These are phyloP conservation scores for Crossocerus cetratus DNA, from an alignment of 2,888 invertebrate species.

Conservation along the genomic window DNA sequence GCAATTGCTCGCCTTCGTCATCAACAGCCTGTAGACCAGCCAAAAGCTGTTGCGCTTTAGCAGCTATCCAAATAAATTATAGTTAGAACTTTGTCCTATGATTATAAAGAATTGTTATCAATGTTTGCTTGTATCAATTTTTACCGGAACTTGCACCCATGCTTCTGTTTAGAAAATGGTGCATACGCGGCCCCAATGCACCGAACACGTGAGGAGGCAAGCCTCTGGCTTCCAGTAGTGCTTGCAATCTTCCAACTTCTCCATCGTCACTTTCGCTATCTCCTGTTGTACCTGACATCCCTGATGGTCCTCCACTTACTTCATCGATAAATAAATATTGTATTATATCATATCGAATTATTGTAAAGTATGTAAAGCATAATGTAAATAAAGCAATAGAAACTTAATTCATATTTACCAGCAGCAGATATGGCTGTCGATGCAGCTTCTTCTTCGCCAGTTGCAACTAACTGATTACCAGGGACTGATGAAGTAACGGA, in stretches of 20 bases:
- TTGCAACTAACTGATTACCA: slow-evolving; percentile 67
- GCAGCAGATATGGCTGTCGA: slow-evolving; percentile 69
- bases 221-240: slow-evolving; percentile 95
- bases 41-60: slow-evolving; percentile 95
- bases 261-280: slow-evolving; percentile 93
- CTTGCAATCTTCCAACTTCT: slow-evolving; percentile 96
- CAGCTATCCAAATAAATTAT: slow-evolving; percentile 78
- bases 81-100: background rate
- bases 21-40: slow-evolving; percentile 95
- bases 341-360: background rate
- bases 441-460: slow-evolving; percentile 70
- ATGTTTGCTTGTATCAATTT: slow-evolving; percentile 53
- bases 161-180: slow-evolving; percentile 94
- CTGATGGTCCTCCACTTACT: slow-evolving; percentile 75
- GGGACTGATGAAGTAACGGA: slow-evolving; percentile 69
- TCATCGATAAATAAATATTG: background rate
- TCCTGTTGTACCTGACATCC: slow-evolving; percentile 77
- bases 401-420: slow-evolving; percentile 51
- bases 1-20: slow-evolving; percentile 96
- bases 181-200: slow-evolving; percentile 97
- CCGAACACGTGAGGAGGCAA: slow-evolving; percentile 98
- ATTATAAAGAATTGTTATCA: background rate
- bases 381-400: background rate
- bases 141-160: slow-evolving; percentile 91
- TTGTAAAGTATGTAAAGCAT: background rate